Base-by-base conservation (phyloP, 2,113 vertebrate species). In the Scortum barcoo region DNA sequence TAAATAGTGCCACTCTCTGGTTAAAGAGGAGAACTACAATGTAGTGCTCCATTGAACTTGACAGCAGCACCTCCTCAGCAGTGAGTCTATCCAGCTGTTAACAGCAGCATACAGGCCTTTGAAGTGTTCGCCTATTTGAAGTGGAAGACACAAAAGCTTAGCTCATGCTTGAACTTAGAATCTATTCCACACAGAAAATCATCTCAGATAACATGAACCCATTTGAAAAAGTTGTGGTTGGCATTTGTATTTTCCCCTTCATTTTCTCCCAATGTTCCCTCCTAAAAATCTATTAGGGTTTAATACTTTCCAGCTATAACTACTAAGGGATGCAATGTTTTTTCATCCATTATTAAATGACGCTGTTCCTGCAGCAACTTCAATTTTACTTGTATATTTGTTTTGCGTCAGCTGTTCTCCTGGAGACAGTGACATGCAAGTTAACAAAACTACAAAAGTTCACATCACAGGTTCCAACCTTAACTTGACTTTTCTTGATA, bases 21-120 rank as follows among this genome's bases (percentile, higher is more conserved):
- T 46, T 24, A 42, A 73, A 48, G 30, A 7, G 0, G 60, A 13
- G 36, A 61, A 69, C 73, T 89, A 61, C 92, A 81, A 13, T 4
- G 57, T 57, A 46, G 57, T 86, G 86, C 80, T 88, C 65, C 73
- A 89, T 11, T 91, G 88, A 93, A 92, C 88, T 90, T 91, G 89
- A 84, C 75, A 81, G 75, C 72, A 71, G 61, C 69, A n/a, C 17
- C 2, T 62, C 76, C 68, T 77, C 80, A 85, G 84, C 74, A 67
- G 80, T 61, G 68, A 24, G 61, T 81, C 83, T 86, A 60, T 89
- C 81, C 81, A 87, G 83, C 85, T 89, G 90, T 89, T 86, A 85
- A 83, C 85, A 90, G 86, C 88, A 87, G 85, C 13, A 67, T 14
- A 22, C 12, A 38, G 26, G 60, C 60, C 83, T 92, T 91, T 90